Conservation (phyloP, 2,113 vertebrate genomes). For the Aegypius monachus region DNA sequence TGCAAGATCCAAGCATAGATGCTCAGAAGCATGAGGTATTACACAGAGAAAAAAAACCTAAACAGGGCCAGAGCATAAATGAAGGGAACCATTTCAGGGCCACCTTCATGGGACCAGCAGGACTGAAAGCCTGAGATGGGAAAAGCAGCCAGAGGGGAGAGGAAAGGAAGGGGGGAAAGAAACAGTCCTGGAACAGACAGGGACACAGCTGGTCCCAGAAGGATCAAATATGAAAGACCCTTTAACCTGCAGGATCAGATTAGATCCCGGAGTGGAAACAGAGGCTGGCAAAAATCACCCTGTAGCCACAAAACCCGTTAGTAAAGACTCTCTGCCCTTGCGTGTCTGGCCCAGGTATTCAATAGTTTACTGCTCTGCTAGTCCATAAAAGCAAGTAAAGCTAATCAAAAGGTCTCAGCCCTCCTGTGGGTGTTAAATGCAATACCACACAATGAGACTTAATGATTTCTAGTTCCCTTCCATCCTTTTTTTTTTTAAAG, state of each 20-base stretch:
- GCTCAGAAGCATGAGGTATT: not conserved
- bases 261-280: not conserved
- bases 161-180: not conserved
- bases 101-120: not conserved
- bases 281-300: not conserved
- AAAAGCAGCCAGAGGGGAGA: not conserved
- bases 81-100: not conserved
- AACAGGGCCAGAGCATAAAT: not conserved
- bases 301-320: not conserved
- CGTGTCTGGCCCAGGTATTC: not conserved
- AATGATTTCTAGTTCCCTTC: not conserved
- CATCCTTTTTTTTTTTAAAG: not conserved
- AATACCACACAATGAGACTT: not conserved
- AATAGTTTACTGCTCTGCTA: not conserved
- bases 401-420: not conserved
- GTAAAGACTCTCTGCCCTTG: not conserved
- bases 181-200: not conserved
- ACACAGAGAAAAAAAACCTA: not conserved
- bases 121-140: not conserved
- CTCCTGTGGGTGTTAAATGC: fast-evolving
- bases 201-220: not conserved
- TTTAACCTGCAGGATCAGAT: not conserved
- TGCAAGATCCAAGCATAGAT: not conserved
- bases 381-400: not conserved
- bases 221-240: not conserved